Conservation (phyloP, 2,888 invertebrate species). For the Hedya salicella region DNA sequence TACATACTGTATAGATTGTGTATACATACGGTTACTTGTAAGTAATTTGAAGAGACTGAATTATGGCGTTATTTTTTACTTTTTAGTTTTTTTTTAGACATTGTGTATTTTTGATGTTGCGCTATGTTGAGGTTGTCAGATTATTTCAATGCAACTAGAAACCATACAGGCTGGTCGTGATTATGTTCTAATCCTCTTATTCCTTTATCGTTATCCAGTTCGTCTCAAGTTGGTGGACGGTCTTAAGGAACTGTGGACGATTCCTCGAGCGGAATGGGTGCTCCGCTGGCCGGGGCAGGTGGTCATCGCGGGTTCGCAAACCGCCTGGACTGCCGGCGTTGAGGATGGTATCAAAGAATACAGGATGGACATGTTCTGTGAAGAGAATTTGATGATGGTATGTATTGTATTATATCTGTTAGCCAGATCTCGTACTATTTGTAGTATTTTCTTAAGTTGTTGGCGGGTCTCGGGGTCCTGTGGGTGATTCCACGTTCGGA, state of each 20-base stretch:
- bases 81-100: too few species aligned
- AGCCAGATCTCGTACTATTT: too few species aligned
- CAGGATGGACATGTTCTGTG: slow-evolving; percentile 79
- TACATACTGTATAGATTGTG: too few species aligned
- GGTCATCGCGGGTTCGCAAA: slow-evolving; percentile 90
- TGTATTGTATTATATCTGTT: too few species aligned
- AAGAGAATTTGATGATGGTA: slow-evolving; percentile 84
- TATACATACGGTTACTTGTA: too few species aligned
- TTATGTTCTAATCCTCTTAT: slow-evolving; percentile 16
- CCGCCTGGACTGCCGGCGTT: slow-evolving; percentile 90
- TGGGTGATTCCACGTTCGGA: slow-evolving; percentile 76
- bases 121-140: too few species aligned
- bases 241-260: slow-evolving; percentile 63
- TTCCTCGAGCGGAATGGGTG: slow-evolving; percentile 87
- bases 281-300: slow-evolving; percentile 92
- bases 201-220: slow-evolving; percentile 55
- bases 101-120: too few species aligned
- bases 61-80: too few species aligned
- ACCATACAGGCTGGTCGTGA: too few species aligned
- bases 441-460: slow-evolving; percentile 72
- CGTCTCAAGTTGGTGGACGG: slow-evolving; percentile 75
- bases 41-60: too few species aligned
- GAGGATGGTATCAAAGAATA: slow-evolving; percentile 85
- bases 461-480: slow-evolving; percentile 68
- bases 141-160: too few species aligned